A percentile compares a stretch with the other conserved stretches of the same genome.
phyloP scores from a whole-genome alignment of 1,140 invertebrate genomes.

The Lordiphosa clarofinis region DNA sequence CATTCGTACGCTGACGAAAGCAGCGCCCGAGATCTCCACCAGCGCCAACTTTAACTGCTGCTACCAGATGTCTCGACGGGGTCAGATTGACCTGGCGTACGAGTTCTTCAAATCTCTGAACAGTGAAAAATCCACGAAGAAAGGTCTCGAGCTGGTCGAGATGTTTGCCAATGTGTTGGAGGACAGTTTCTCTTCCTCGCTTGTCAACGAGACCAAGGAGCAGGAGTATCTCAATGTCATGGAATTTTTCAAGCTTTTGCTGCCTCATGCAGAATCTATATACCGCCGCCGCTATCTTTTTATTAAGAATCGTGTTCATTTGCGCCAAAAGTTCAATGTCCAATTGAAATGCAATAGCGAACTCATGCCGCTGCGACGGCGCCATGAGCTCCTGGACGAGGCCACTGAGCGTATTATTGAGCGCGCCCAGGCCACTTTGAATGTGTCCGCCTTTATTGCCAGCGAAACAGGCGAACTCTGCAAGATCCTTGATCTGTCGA shows the following conservation, averaged over 20 bases:
- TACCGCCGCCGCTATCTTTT: constrained; percentile 42
- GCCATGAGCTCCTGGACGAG: constrained; percentile 44
- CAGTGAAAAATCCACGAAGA: constrained; percentile 32
- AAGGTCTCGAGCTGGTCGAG: constrained; percentile 42
- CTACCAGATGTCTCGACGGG: constrained; percentile 62
- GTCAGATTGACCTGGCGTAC: constrained; percentile 62
- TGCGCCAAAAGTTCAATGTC: constrained; percentile 52
- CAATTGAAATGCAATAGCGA: constrained; percentile 37
- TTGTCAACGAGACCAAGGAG: constrained; percentile 26
- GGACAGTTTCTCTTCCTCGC: constrained; percentile 14
- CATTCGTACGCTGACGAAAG: constrained; percentile 60
- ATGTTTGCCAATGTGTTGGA: constrained; percentile 51
- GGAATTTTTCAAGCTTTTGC: constrained; percentile 61
- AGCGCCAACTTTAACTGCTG: constrained; percentile 71
- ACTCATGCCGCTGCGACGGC: constrained; percentile 33
- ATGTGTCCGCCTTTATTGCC: constrained; percentile 56
- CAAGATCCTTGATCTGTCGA: constrained; percentile 40
- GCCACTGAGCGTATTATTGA: constrained; percentile 61
- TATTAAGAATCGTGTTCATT: constrained; percentile 55
- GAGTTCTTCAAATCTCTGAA: constrained; percentile 60
- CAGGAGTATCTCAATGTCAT: constrained; percentile 52
- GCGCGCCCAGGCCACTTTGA: constrained; percentile 50
- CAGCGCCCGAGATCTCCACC: constrained; percentile 50
- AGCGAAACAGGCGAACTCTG: constrained; percentile 58
- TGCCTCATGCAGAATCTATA: constrained; percentile 32